Conservation (phyloP, 92 coral and sea anemone genomes). For the Bergia puertoricense region DNA sequence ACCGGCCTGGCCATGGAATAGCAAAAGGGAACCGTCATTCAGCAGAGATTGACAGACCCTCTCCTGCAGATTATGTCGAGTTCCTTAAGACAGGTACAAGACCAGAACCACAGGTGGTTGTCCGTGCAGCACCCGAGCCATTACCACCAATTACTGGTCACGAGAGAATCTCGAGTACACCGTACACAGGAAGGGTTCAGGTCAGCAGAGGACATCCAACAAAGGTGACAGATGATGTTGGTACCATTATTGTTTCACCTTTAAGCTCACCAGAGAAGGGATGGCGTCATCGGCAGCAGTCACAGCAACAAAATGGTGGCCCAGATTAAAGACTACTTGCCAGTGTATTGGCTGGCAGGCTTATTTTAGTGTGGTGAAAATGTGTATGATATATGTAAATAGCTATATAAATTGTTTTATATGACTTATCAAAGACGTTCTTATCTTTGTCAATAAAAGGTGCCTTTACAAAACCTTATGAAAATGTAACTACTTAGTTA, state of each 20-base stretch:
- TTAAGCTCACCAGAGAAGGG: constrained; percentile 98
- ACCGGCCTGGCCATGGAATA: constrained; percentile 78
- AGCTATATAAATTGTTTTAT: background rate
- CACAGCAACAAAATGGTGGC: constrained; percentile 79
- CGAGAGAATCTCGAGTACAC: constrained; percentile 60
- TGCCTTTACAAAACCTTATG: background rate
- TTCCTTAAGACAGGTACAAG: constrained; percentile 86
- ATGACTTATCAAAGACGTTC: background rate
- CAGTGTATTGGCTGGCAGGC: background rate
- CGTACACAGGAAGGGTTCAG: constrained; percentile 76
- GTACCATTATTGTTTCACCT: constrained; percentile 91
- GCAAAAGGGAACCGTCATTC: constrained; percentile 58
- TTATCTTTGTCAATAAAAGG: too few relatives aligned
- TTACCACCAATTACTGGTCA: constrained; percentile 87
- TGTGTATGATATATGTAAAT: constrained; percentile 17
- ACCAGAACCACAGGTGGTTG: constrained; percentile 93
- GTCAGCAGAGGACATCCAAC: constrained; percentile 62
- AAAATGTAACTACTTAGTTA: background rate
- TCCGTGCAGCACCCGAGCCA: constrained; percentile 91
- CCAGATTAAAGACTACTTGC: constrained; percentile 16
- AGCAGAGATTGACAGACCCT: constrained; percentile 69
- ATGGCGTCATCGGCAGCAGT: constrained; percentile 86
- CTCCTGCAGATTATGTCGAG: constrained; percentile 86
- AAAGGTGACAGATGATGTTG: constrained; percentile 75
- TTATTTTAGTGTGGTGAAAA: background rate